Percentiles rank a stretch among this genome's conserved stretches.
Conservation (phyloP, 2,113 vertebrate species). For the Ciconia boyciana region DNA sequence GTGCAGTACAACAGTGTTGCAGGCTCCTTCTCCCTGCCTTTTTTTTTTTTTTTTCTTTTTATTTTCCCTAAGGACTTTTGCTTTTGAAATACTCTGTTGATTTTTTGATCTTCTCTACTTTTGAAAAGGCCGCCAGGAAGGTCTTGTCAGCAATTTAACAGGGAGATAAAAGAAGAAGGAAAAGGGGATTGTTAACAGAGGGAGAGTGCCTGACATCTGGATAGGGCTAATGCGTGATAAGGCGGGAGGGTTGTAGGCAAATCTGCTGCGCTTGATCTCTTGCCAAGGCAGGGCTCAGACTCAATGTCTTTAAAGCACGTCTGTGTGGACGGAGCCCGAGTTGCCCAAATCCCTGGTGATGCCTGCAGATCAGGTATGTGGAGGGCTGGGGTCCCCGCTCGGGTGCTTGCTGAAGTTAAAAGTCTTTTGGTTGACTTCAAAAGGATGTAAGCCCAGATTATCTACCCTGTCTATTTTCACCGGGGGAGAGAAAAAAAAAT, state of each 20-base stretch:
- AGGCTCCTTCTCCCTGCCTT: neutral
- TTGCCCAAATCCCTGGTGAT: neutral
- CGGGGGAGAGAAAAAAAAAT: neutral
- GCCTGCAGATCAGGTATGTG: neutral
- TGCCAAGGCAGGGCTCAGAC: neutral
- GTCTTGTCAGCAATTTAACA: constrained; percentile 15
- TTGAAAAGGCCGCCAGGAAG: constrained; percentile 5
- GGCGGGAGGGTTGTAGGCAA: neutral
- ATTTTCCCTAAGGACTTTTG: neutral
- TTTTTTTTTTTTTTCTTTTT: neutral
- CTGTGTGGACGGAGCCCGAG: neutral
- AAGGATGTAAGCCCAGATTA: neutral
- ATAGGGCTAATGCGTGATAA: neutral
- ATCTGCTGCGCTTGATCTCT: neutral
- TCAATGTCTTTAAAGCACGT: neutral
- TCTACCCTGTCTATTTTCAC: neutral
- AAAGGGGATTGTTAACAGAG: neutral
- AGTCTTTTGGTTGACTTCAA: neutral
- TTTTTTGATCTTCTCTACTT: constrained; percentile 1
- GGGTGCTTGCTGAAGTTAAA: neutral
- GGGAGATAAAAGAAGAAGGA: neutral
- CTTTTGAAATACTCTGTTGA: neutral
- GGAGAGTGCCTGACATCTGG: neutral
- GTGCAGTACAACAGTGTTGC: rapidly evolving
- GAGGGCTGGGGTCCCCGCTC: neutral